Base-by-base conservation (phyloP, 1,140 invertebrate genomes). In the Maconellicoccus hirsutus region DNA sequence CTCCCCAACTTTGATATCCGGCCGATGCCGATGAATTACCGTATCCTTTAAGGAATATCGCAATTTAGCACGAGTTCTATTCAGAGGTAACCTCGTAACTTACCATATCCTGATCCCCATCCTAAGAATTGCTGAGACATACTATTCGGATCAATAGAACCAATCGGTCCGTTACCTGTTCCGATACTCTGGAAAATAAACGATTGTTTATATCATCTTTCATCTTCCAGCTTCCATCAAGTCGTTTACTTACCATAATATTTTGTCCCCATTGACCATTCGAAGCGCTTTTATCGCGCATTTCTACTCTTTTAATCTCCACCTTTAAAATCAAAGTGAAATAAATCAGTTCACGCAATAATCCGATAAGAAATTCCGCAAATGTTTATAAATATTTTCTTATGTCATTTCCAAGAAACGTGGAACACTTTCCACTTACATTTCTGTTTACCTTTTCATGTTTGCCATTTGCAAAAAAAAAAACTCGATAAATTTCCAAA, bases 221-320 rank as follows among this genome's bases (percentile, higher is more conserved):
- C n/a, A n/a, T n/a, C n/a, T n/a, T n/a, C n/a, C n/a, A n/a, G n/a
- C n/a, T n/a, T n/a, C n/a, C n/a, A n/a, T n/a, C n/a, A n/a, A n/a
- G n/a, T 14, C 33, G 6, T 66, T 14, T 23, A 16, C 61, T 23
- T 25, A 66, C 61, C 61, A 66, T 66, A 14, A 66, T 66, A 23
- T 66, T 66, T 66, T 66, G 61, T 23, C 61, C 61, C 91, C 91
- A 93, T 76, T 91, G 88, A 74, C 84, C 85, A 66, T 85, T 84
- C 83, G 90, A 87, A 77, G 89, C 90, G 73, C 86, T 87, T 21
- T 87, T 87, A 75, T 95, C 92, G 52, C 92, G 85, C 0, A 92
- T 92, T 80, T 95, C 92, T 6, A 92, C 92, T 75, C 91, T 90
- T 81, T 95, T 95, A 73, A 94, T 93, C 81, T 95, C 92, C 80